A percentile compares a stretch with the other conserved stretches of the same genome.
phyloP scores from a whole-genome alignment of 1,140 invertebrate genomes.

The Diabrotica undecimpunctata region DNA sequence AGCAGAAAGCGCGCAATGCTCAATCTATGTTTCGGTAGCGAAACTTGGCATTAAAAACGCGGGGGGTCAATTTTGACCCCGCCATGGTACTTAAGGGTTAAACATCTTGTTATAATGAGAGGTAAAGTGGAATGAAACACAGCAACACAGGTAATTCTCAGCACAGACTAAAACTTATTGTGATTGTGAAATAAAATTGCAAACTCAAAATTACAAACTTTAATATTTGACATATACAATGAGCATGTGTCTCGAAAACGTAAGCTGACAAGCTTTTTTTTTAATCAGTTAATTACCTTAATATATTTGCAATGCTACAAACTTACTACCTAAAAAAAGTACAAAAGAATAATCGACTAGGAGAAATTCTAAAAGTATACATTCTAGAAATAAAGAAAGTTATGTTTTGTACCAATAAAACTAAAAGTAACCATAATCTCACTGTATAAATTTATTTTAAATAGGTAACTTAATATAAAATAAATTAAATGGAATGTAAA shows the following conservation, averaged over 20 bases:
- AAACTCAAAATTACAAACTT: neutral
- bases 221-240: neutral
- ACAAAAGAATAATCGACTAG: neutral
- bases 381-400: neutral
- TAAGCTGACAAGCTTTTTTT: neutral
- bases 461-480: neutral
- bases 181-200: neutral
- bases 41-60: too few relatives aligned
- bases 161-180: too few relatives aligned
- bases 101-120: too few relatives aligned
- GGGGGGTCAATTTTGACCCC: too few relatives aligned
- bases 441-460: slow-evolving; percentile 1
- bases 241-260: neutral
- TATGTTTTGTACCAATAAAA: neutral
- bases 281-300: neutral
- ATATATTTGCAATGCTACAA: neutral
- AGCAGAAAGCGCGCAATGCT: too few relatives aligned
- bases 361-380: neutral
- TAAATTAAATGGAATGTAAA: slow-evolving; percentile 9
- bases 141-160: too few relatives aligned
- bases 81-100: too few relatives aligned
- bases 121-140: too few relatives aligned
- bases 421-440: neutral
- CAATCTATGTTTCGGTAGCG: too few relatives aligned
- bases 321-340: neutral